phyloP scores from a whole-genome alignment of 2,113 vertebrate species.

The Leptobrachium ailaonicum region DNA sequence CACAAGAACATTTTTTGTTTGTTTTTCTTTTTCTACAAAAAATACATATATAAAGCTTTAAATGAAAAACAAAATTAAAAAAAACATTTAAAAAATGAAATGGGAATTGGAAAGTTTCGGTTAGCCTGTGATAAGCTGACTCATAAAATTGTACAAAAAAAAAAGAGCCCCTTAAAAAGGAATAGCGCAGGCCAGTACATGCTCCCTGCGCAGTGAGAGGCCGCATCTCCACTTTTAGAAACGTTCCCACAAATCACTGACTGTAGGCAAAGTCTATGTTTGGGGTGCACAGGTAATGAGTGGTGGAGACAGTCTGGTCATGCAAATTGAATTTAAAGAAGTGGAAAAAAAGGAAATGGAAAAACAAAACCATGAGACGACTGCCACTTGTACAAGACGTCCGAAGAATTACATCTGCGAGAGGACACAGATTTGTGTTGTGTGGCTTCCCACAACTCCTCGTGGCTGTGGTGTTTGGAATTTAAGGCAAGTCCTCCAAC shows the following conservation, averaged over 20 bases:
- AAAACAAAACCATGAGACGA: neutral
- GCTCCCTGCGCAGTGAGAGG: constrained; percentile 40
- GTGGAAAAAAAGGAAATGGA: constrained; percentile 8
- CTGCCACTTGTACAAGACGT: constrained; percentile 3
- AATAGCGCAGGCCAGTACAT: constrained; percentile 32
- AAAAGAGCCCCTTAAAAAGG: constrained; percentile 2
- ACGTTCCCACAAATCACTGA: constrained; percentile 18
- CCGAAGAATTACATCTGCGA: constrained; percentile 7
- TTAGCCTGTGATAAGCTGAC: constrained; percentile 16
- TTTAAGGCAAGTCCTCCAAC: constrained; percentile 46
- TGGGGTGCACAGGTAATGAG: constrained; percentile 18
- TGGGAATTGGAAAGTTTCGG: constrained; percentile 42
- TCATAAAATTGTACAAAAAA: constrained; percentile 17
- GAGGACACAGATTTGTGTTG: constrained; percentile 15
- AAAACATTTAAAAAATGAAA: constrained; percentile 32
- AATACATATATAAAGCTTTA: constrained; percentile 30
- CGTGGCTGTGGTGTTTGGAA: constrained; percentile 19
- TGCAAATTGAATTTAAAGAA: constrained; percentile 33
- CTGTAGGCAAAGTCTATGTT: constrained; percentile 17
- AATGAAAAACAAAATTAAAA: constrained; percentile 3
- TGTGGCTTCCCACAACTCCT: constrained; percentile 15
- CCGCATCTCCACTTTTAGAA: constrained; percentile 27
- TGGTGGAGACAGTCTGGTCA: constrained; percentile 37
- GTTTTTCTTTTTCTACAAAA: constrained; percentile 13
- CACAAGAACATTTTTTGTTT: constrained; percentile 17